A percentile compares a stretch with the other conserved stretches of the same genome.
These are phyloP conservation scores for Drosophila nigromelanica DNA, from an alignment of 1,140 invertebrate species.

Conservation along the genomic window DNA sequence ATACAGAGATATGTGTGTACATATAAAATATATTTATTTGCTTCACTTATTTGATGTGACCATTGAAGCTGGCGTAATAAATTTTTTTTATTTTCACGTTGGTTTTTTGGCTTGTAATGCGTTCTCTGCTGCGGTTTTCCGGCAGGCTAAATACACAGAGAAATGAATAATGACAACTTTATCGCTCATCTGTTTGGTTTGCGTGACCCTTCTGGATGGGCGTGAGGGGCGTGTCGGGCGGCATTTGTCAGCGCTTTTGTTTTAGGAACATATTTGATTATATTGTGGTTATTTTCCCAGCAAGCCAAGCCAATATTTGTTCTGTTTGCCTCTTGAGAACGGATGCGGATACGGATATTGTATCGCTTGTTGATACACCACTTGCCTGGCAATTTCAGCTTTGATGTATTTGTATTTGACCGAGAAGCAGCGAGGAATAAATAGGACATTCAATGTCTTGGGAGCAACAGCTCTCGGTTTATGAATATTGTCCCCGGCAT, in stretches of 20 bases:
- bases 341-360: slow-evolving; percentile 21
- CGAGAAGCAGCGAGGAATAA: slow-evolving; percentile 1
- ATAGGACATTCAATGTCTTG: background rate
- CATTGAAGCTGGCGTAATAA: slow-evolving; percentile 13
- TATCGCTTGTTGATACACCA: slow-evolving; percentile 23
- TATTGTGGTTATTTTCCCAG: background rate
- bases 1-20: background rate
- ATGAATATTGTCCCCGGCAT: slow-evolving; percentile 44
- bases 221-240: background rate
- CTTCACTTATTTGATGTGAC: slow-evolving; percentile 12
- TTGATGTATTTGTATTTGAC: slow-evolving; percentile 43
- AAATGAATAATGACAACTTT: slow-evolving; percentile 59
- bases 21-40: slow-evolving; percentile 16
- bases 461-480: slow-evolving; percentile 24
- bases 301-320: background rate
- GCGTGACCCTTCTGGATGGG: slow-evolving; percentile 8
- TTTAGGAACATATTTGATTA: slow-evolving; percentile 34
- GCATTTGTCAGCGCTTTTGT: slow-evolving; percentile 30
- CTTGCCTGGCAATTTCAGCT: slow-evolving; percentile 43
- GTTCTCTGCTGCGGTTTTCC: background rate
- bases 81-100: slow-evolving; percentile 30
- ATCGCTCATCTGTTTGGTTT: slow-evolving; percentile 48
- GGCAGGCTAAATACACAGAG: slow-evolving; percentile 34
- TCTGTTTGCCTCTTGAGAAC: background rate
- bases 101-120: slow-evolving; percentile 8